phyloP scores from a whole-genome alignment of 2,797 vertebrate species.

The Rhabdomys pumilio region DNA sequence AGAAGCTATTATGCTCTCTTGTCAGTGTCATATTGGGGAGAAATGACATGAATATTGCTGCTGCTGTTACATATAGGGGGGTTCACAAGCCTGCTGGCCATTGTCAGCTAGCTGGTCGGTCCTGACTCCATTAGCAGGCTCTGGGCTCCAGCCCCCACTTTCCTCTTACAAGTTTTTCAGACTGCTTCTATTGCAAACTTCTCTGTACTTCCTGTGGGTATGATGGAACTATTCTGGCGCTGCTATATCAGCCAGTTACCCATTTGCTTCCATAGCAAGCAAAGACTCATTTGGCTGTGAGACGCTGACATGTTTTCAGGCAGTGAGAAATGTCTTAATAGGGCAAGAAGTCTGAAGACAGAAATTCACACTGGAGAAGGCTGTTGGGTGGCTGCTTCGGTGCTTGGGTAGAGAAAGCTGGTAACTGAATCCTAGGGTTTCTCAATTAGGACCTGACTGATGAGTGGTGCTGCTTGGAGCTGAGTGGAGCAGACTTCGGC shows the following conservation, averaged over 20 bases:
- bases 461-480: neutral
- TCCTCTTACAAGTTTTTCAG: neutral
- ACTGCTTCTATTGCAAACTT: neutral
- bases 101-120: accelerated
- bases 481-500: neutral
- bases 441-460: neutral
- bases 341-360: neutral
- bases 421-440: neutral
- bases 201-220: accelerated
- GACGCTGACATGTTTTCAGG: accelerated
- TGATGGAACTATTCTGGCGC: accelerated
- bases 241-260: accelerated
- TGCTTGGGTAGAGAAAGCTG: too few species aligned
- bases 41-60: accelerated
- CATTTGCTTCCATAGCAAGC: accelerated
- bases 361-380: neutral
- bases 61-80: neutral
- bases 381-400: accelerated
- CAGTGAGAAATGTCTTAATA: neutral
- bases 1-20: neutral
- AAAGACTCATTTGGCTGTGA: neutral
- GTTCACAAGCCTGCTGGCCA: neutral
- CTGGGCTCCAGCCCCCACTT: neutral
- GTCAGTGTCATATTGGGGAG: neutral
- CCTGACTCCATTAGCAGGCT: neutral